phyloP scores from a whole-genome alignment of 2,797 vertebrate species.

The Falco peregrinus region DNA sequence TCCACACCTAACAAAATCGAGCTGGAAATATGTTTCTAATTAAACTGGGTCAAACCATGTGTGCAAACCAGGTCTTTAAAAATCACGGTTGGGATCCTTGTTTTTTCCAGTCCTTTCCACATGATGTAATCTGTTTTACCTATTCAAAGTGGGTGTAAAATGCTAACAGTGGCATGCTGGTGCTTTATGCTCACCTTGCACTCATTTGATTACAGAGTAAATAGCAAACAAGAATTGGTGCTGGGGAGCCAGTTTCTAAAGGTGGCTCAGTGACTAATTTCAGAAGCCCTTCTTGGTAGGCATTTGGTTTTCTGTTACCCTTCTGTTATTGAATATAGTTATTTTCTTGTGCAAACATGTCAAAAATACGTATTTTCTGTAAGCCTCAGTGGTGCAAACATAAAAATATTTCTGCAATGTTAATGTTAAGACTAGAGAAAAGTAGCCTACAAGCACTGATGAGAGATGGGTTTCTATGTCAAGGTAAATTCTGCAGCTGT shows the following conservation, averaged over 20 bases:
- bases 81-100: not conserved
- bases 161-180: not conserved
- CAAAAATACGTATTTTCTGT: not conserved
- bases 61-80: conserved; percentile 7
- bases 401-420: not conserved
- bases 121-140: not conserved
- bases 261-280: not conserved
- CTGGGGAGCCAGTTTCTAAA: not conserved
- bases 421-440: not conserved
- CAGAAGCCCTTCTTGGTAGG: not conserved
- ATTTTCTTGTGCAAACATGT: not conserved
- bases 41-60: conserved; percentile 2
- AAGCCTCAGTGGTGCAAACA: not conserved
- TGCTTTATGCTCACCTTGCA: not conserved
- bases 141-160: not conserved
- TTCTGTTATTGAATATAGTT: not conserved
- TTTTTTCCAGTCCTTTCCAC: conserved; percentile 2
- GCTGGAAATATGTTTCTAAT: conserved; percentile 32
- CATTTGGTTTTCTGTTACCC: not conserved
- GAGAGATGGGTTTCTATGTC: not conserved
- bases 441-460: not conserved
- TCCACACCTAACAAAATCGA: not conserved
- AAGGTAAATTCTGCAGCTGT: not conserved
- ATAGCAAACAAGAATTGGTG: not conserved
- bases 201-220: not conserved